Conservation (phyloP, 2,797 vertebrate genomes). For the Phrynocephalus forsythii region DNA sequence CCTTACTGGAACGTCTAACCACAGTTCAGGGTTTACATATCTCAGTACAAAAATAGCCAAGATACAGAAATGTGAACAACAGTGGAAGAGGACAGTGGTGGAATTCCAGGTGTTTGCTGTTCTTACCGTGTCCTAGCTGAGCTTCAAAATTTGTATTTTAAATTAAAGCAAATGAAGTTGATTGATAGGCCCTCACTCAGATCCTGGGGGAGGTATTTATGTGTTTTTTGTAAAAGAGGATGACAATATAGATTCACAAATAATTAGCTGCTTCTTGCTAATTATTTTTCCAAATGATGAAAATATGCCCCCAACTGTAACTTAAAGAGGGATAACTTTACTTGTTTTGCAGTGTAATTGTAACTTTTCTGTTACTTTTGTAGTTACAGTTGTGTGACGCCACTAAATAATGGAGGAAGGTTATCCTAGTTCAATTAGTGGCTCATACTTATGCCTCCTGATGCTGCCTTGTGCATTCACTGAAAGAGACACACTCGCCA, state of each 20-base stretch:
- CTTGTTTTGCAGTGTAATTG: not conserved
- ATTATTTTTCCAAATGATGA: not conserved
- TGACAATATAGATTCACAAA: not conserved
- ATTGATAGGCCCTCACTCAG: not conserved
- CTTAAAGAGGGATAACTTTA: not conserved
- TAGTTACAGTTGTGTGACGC: not conserved
- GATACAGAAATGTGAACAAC: too few species aligned
- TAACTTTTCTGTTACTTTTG: not conserved
- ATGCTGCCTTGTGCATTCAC: not conserved
- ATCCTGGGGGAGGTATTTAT: too few species aligned
- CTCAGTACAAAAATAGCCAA: not conserved
- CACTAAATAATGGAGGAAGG: not conserved
- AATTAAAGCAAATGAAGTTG: not conserved
- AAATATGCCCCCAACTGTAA: not conserved
- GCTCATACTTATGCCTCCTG: not conserved
- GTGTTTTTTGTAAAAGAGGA: too few species aligned
- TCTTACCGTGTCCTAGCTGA: not conserved
- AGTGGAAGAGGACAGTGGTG: not conserved
- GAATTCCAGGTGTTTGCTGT: not conserved
- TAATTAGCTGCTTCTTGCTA: not conserved
- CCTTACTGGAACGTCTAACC: not conserved
- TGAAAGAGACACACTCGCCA: not conserved
- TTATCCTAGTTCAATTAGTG: not conserved
- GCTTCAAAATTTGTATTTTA: not conserved
- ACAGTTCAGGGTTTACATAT: not conserved